Conservation (phyloP, 2,888 invertebrate genomes). For the Parascotia fuliginaria region DNA sequence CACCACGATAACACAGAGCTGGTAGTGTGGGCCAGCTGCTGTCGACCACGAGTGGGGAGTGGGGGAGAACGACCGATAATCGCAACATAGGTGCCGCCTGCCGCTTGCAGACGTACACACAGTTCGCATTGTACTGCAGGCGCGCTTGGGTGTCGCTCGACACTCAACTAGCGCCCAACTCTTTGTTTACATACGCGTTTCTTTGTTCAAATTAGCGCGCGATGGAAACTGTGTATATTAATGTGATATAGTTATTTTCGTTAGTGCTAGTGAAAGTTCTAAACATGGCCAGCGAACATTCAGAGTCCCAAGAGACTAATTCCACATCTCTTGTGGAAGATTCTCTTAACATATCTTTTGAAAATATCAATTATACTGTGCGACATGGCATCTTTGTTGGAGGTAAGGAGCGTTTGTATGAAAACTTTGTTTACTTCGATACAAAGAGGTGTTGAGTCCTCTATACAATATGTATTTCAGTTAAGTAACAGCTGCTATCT, state of each 20-base stretch:
- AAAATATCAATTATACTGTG: constrained; percentile 88
- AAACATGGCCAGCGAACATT: constrained; percentile 73
- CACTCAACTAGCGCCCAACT: constrained; percentile 38
- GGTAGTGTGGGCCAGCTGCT: constrained; percentile 39
- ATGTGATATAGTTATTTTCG: constrained; percentile 47
- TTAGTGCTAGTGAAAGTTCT: constrained; percentile 54
- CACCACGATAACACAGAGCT: constrained; percentile 29
- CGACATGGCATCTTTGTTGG: constrained; percentile 84
- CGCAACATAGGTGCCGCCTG: constrained; percentile 35
- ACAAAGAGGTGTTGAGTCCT: not conserved
- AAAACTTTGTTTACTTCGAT: constrained; percentile 19
- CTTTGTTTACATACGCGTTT: constrained; percentile 73
- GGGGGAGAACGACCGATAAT: constrained; percentile 77
- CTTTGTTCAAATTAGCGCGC: constrained; percentile 63
- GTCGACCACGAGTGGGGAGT: constrained; percentile 53
- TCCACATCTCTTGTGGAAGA: constrained; percentile 74
- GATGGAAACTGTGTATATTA: constrained; percentile 55
- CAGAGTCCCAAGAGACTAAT: constrained; percentile 71
- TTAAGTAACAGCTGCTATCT: constrained; percentile 12
- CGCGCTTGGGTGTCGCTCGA: constrained; percentile 54
- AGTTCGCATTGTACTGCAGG: constrained; percentile 46
- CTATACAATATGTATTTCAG: constrained; percentile 2
- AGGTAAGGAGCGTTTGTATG: constrained; percentile 71
- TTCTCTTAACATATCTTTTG: constrained; percentile 88
- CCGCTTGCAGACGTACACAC: constrained; percentile 40